Conservation (phyloP, 2,797 vertebrate species). For the Gallinago nigripennis region DNA sequence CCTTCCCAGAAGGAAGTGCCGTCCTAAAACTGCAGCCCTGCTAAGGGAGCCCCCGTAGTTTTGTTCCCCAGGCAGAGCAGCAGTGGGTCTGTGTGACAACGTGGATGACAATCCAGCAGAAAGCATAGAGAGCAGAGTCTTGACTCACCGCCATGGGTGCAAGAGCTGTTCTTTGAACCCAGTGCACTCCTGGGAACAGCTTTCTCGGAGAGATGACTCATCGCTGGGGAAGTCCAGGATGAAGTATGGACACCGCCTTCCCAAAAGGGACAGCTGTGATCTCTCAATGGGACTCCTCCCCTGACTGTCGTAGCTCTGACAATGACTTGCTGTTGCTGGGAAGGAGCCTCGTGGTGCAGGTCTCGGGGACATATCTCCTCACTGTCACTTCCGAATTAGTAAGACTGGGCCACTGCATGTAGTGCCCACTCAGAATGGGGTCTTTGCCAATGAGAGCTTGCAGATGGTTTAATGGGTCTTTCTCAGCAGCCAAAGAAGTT, state of each 20-base stretch:
- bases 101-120: not conserved
- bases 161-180: conserved; percentile 10
- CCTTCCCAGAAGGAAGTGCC: not conserved
- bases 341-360: not conserved
- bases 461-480: not conserved
- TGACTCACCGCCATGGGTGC: conserved; percentile 11
- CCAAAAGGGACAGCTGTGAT: conserved; percentile 1
- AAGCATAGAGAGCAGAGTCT: not conserved
- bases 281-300: not conserved
- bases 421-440: not conserved
- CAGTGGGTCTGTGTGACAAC: not conserved
- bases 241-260: not conserved
- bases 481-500: not conserved
- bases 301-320: not conserved
- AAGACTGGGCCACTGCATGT: not conserved
- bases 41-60: not conserved
- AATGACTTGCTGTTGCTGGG: not conserved
- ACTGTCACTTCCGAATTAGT: not conserved
- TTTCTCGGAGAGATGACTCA: conserved; percentile 28
- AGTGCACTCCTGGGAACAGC: not conserved
- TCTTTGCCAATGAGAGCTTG: not conserved
- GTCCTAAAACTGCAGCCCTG: not conserved
- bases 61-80: not conserved
- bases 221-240: not conserved
- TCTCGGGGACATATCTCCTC: not conserved